Evolutionary conservation across 2,797 vertebrate species (phyloP).

Genomic region (Lophotriccus pileatus): DNA sequence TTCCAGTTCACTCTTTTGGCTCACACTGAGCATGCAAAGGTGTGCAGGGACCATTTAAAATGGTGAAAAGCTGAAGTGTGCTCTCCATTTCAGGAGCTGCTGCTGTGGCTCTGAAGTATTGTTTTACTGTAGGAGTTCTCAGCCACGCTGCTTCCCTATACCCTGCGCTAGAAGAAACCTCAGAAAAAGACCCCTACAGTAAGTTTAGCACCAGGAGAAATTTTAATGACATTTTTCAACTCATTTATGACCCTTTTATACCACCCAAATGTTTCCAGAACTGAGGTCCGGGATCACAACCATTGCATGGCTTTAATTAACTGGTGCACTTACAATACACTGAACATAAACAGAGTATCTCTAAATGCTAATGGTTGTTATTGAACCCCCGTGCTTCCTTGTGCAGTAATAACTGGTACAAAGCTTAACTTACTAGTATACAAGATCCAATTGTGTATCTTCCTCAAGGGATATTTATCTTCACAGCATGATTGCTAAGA

Average conservation of each 20-base stretch:
- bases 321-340: not conserved
- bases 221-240: not conserved
- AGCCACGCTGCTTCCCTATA: not conserved
- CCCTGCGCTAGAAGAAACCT: not conserved
- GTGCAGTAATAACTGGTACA: slow-evolving; percentile 44
- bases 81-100: not conserved
- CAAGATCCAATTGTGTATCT: slow-evolving; percentile 71
- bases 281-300: not conserved
- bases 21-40: not conserved
- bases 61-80: not conserved
- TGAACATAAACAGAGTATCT: slow-evolving; percentile 32
- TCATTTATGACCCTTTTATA: not conserved
- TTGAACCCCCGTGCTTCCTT: slow-evolving; percentile 39
- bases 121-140: not conserved
- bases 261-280: not conserved
- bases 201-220: not conserved
- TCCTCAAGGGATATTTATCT: slow-evolving; percentile 77
- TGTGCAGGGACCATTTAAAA: not conserved
- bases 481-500: slow-evolving; percentile 61
- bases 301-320: slow-evolving; percentile 28
- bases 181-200: not conserved
- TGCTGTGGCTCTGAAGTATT: not conserved
- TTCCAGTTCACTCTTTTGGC: not conserved
- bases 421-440: slow-evolving; percentile 42
- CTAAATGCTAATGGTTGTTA: slow-evolving; percentile 56